Base-by-base conservation (phyloP, 30 jellyfish, hydroid and myxozoan genomes). In the Rhopilema esculentum region DNA sequence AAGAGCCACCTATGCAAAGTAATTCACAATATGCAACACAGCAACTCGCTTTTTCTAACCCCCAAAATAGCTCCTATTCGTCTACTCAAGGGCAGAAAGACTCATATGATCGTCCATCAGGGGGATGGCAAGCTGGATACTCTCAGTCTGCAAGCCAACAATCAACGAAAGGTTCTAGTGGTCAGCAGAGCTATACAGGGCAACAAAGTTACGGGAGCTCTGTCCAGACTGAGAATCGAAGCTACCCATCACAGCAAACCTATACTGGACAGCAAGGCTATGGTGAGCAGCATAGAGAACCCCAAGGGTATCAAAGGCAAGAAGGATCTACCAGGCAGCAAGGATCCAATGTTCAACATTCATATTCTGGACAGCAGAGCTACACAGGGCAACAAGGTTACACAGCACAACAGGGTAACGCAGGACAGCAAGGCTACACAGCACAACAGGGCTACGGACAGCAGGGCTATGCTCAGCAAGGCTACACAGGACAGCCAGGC, bases 361-460 rank as follows among this genome's bases (percentile, higher is more conserved):
- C 1, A 1, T 7, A 71, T 29, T 1, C 82, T 1, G 66, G 82
- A 24, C 28, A 24, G 78, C 78, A 22, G 23, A 67, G 78, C 48
- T 67, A 67, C 49, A 24, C 48, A 21, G 78, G 78, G 2, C 78
- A 67, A 48, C 78, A 67, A 67, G 49, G 57, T 12, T 40, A 67
- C 49, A 6, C 78, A 25, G 49, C 16, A 6, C 78, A 67, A 49
- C 78, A 67, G 23, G 78, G 78, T 18, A 8, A 67, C 31, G 49
- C 78, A 21, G 49, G 66, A n/a, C 82, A 71, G 82, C 82, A 71
- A 31, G 49, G 31, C 25, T 71, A 71, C 49, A 7, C 49, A 16
- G 33, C 49, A 16, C 33, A 25, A 31, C 78, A 40, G 57, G 57
- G 57, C 12, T 40, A 40, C 57, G 57, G 57, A 40, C 57, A 40